phyloP scores from a whole-genome alignment of 2,888 invertebrate species.

The Lycaena phlaeas region DNA sequence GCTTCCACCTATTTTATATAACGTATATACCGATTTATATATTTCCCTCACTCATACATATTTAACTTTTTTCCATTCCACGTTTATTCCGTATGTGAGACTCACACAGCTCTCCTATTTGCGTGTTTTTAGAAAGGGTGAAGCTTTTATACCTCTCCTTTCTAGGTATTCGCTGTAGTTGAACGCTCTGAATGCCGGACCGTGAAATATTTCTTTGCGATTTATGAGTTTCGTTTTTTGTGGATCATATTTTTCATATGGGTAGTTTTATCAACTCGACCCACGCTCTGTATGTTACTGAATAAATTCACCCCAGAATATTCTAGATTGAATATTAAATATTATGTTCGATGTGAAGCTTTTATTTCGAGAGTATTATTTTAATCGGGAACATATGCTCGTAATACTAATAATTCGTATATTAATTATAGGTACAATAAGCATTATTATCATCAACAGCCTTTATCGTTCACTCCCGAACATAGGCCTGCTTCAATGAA shows the following conservation, averaged over 20 bases:
- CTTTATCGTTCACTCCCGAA: no score
- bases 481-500: no score
- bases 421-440: no score
- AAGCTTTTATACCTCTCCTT: slow-evolving; percentile 69
- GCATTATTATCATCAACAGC: no score
- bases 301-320: background rate
- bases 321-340: slow-evolving; percentile 6
- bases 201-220: slow-evolving; percentile 61
- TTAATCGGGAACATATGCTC: no score
- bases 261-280: slow-evolving; percentile 43
- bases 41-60: slow-evolving; percentile 73
- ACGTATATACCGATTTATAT: slow-evolving; percentile 71
- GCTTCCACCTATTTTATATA: slow-evolving; percentile 62
- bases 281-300: slow-evolving; percentile 7
- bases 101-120: slow-evolving; percentile 50
- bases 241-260: slow-evolving; percentile 41
- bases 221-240: slow-evolving; percentile 59
- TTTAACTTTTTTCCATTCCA: slow-evolving; percentile 73
- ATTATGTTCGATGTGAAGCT: no score
- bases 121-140: slow-evolving; percentile 71
- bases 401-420: no score
- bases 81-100: slow-evolving; percentile 65
- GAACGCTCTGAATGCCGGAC: slow-evolving; percentile 51
- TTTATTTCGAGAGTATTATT: no score
- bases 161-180: slow-evolving; percentile 59